These are phyloP conservation scores for Tragelaphus imberbis DNA, from an alignment of 2,113 vertebrate species.

Conservation along the genomic window DNA sequence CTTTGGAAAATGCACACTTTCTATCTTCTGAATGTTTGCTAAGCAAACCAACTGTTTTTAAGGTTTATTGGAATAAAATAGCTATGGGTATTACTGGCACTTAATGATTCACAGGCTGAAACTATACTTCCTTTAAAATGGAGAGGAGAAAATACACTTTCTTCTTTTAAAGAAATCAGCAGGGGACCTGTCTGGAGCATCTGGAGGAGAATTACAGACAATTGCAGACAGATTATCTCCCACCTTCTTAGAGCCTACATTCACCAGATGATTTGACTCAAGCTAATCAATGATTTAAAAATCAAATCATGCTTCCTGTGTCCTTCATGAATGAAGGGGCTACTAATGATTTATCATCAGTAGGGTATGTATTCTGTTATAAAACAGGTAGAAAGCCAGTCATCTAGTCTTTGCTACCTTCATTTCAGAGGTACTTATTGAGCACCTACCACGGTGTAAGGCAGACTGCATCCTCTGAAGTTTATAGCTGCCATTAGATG, in stretches of 20 bases:
- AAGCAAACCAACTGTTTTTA: background rate
- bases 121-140: background rate
- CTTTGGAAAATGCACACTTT: conserved; percentile 6
- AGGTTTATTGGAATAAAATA: background rate
- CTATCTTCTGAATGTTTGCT: background rate
- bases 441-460: background rate
- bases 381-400: background rate
- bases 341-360: background rate
- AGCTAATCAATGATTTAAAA: background rate
- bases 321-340: background rate
- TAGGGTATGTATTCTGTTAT: background rate
- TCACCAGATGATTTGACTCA: background rate
- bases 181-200: background rate
- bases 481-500: background rate
- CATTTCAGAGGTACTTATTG: background rate
- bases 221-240: background rate
- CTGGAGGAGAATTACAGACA: background rate
- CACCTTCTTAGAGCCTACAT: background rate
- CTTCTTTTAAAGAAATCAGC: background rate
- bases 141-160: background rate
- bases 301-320: background rate
- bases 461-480: background rate
- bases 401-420: background rate
- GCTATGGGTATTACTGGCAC: background rate
- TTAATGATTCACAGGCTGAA: background rate